A percentile compares a stretch with the other conserved stretches of the same genome.
Conservation (phyloP, 2,888 invertebrate species). For the Liodrosophila aerea region DNA sequence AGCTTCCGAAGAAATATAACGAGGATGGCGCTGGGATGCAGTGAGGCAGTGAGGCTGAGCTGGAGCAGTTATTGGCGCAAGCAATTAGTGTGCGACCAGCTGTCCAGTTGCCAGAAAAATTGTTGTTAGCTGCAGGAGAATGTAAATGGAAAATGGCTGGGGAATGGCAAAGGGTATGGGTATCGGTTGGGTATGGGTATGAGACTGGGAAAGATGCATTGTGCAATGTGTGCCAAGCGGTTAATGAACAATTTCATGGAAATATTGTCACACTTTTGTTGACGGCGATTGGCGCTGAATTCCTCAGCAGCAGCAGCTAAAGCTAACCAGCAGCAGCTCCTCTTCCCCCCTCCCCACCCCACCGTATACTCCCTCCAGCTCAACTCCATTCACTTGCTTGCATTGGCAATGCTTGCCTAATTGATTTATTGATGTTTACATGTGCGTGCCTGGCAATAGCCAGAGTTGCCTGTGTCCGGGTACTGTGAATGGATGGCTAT, state of each 20-base stretch:
- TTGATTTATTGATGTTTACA: constrained; percentile 82
- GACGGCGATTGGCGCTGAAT: constrained; percentile 69
- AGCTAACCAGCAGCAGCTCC: constrained; percentile 4
- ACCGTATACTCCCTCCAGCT: constrained; percentile 1
- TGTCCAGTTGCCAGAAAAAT: constrained; percentile 65
- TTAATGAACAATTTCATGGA: constrained; percentile 77
- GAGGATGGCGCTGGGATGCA: constrained; percentile 48
- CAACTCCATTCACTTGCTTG: constrained; percentile 64
- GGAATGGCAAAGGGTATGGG: constrained; percentile 2
- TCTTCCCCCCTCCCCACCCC: neutral
- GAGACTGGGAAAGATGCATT: constrained; percentile 1
- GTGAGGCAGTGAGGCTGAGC: neutral
- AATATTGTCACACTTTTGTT: constrained; percentile 76
- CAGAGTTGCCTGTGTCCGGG: neutral
- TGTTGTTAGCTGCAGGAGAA: constrained; percentile 27
- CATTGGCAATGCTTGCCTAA: constrained; percentile 76
- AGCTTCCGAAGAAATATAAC: constrained; percentile 76
- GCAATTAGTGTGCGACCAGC: constrained; percentile 58
- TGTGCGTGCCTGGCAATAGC: constrained; percentile 72
- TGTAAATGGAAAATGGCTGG: constrained; percentile 14
- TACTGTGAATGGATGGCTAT: constrained; percentile 7
- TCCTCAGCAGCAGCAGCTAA: constrained; percentile 46
- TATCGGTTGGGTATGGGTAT: neutral
- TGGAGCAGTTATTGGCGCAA: constrained; percentile 54
- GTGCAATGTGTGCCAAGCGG: constrained; percentile 75